Evolutionary conservation across 2,888 invertebrate genomes (phyloP).

Genomic region (Synergus laeviventris): DNA sequence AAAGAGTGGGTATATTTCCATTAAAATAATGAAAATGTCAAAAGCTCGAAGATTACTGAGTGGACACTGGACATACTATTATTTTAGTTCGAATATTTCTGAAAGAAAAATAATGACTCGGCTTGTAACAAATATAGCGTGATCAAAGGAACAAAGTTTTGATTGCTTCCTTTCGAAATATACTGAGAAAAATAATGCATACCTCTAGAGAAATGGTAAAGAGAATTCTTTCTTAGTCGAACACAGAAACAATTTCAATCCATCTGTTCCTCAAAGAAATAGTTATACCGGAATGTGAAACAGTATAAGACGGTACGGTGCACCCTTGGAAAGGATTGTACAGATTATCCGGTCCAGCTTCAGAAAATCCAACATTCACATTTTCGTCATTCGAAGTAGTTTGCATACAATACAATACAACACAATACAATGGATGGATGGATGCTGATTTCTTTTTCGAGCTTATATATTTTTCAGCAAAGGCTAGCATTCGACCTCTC

Average conservation of each 20-base stretch:
- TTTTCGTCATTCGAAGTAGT: constrained; percentile 33
- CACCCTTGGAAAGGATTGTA: constrained; percentile 35
- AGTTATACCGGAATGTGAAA: constrained; percentile 32
- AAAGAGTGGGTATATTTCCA: neutral
- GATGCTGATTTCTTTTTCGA: constrained; percentile 25
- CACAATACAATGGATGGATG: constrained; percentile 9
- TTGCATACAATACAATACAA: constrained; percentile 15
- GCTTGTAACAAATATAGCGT: neutral
- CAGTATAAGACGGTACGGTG: constrained; percentile 31
- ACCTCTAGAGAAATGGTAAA: constrained; percentile 28
- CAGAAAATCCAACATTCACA: constrained; percentile 33
- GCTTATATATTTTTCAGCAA: constrained; percentile 36
- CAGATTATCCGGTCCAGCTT: constrained; percentile 38
- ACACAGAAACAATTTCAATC: constrained; percentile 32
- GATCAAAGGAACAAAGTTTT: constrained; percentile 26
- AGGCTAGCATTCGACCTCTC: neutral
- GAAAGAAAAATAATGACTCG: neutral
- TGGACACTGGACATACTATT: neutral
- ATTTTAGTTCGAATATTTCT: neutral
- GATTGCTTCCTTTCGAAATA: constrained; percentile 24
- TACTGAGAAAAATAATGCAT: constrained; percentile 31
- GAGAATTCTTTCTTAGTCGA: constrained; percentile 32
- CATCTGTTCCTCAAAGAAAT: constrained; percentile 34
- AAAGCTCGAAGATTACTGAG: neutral
- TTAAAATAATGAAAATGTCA: neutral